Percentiles rank a stretch among this genome's conserved stretches.
Conservation (phyloP, 2,797 vertebrate species). For the Myotis pilosus region DNA sequence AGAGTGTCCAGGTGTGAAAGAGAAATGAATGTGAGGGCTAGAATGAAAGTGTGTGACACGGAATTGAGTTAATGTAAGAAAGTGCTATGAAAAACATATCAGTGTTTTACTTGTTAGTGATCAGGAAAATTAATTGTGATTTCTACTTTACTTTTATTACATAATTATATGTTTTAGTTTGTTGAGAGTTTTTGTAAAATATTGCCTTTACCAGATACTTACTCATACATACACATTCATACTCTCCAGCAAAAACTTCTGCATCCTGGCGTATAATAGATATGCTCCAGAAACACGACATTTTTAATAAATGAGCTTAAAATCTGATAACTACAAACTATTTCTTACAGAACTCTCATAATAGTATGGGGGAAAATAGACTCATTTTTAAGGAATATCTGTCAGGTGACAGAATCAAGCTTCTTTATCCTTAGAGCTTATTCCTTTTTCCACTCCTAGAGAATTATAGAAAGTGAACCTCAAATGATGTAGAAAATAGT, state of each 20-base stretch:
- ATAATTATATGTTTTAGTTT: neutral
- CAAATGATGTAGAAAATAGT: neutral
- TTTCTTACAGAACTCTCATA: neutral
- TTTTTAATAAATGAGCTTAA: neutral
- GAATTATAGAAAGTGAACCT: neutral
- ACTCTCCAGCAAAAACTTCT: neutral
- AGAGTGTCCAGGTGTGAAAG: neutral
- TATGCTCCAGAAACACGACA: neutral
- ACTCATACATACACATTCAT: neutral
- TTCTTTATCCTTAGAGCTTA: neutral
- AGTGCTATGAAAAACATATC: neutral
- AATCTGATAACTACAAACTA: neutral
- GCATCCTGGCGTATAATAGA: neutral
- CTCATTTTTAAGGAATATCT: neutral
- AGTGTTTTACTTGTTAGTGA: neutral
- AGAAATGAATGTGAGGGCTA: neutral
- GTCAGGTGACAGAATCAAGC: neutral
- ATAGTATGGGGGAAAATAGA: neutral
- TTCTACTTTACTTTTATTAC: neutral
- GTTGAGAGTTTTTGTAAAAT: neutral
- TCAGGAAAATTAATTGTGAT: neutral
- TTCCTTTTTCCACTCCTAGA: neutral
- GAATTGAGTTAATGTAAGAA: neutral
- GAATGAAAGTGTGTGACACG: neutral
- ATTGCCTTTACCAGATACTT: neutral